Conservation (phyloP, 2,888 invertebrate genomes). For the Dynastes hyllus region DNA sequence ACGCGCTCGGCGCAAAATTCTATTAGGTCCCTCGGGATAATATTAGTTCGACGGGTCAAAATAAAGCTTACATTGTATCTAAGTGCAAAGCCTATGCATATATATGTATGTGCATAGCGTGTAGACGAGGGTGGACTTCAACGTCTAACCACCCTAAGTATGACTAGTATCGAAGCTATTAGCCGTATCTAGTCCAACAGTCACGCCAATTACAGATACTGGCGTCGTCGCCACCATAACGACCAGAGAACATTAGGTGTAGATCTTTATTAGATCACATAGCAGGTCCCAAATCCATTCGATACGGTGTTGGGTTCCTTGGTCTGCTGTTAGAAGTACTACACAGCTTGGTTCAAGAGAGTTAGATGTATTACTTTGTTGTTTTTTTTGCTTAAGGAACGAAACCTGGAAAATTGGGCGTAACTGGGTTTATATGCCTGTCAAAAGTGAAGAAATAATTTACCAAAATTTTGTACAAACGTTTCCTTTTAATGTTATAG, state of each 20-base stretch:
- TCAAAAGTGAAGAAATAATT: too few relatives aligned
- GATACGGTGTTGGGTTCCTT: slow-evolving; percentile 18
- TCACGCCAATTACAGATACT: slow-evolving; percentile 67
- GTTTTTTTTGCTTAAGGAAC: too few relatives aligned
- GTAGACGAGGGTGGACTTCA: slow-evolving; percentile 52
- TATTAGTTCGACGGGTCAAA: slow-evolving; percentile 66
- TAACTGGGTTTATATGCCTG: too few relatives aligned
- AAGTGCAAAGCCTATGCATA: slow-evolving; percentile 51
- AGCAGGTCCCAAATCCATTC: slow-evolving; percentile 49
- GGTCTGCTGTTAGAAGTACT: neutral
- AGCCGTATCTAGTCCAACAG: slow-evolving; percentile 67
- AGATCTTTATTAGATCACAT: slow-evolving; percentile 52
- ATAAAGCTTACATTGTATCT: slow-evolving; percentile 63
- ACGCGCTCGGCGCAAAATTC: slow-evolving; percentile 50
- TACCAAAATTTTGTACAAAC: too few relatives aligned
- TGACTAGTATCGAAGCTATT: slow-evolving; percentile 67
- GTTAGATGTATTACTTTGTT: too few relatives aligned
- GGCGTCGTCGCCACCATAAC: slow-evolving; percentile 55
- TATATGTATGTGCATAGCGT: slow-evolving; percentile 50
- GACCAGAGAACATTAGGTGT: slow-evolving; percentile 51
- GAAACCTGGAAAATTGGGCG: too few relatives aligned
- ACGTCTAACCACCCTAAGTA: slow-evolving; percentile 59
- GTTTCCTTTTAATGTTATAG: too few relatives aligned
- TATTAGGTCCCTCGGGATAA: slow-evolving; percentile 66
- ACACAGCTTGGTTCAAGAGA: neutral